Base-by-base conservation (phyloP, 2,113 vertebrate species). In the Salvelinus fontinalis region DNA sequence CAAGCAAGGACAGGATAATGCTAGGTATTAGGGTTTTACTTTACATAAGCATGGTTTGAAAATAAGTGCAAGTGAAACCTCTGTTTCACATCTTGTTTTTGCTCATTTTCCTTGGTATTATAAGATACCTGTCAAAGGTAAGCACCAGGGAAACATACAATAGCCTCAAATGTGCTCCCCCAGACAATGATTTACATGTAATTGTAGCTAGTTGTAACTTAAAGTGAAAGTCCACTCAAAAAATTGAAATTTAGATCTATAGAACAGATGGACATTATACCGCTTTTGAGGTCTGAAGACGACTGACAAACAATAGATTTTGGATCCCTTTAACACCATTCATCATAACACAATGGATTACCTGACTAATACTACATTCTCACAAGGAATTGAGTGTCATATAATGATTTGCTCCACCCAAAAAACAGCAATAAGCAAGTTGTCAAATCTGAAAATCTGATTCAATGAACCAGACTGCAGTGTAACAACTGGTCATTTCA, bases 401-500 rank as follows among this genome's bases (percentile, higher is more conserved):
- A 54, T 54, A 3, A 54, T 54, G 14, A 54, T 54, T 18, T 54
- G 12, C 16, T 18, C 13, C 14, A n/a, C 20, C 54, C 16, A 20
- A 11, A 62, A 22, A 8, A 62, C 7, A 3, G 59, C 51, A 54
- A 62, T 22, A 22, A 62, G 59, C 60, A 24, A 70, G 9, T 79
- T 79, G 75, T 27, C 44, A 27, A 68, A 77, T 71, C 68, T 18
- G 65, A 75, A 89, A 83, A 87, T 74, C 9, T 12, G 39, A 12
- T 44, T 44, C 86, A 89, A 88, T 79, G 89, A 90, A 89, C 85
- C 24, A 66, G 4, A 89, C 83, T 85, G 86, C 71, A 78, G 81
- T 85, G 85, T 88, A 89, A 92, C 78, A 83, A 71, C 75, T 75
- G 76, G 79, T 92, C 83, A 90, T 93, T 92, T 93, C 92, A 94